Evolutionary conservation across 2,797 vertebrate species (phyloP).

Genomic region (Macropus fuliginosus): DNA sequence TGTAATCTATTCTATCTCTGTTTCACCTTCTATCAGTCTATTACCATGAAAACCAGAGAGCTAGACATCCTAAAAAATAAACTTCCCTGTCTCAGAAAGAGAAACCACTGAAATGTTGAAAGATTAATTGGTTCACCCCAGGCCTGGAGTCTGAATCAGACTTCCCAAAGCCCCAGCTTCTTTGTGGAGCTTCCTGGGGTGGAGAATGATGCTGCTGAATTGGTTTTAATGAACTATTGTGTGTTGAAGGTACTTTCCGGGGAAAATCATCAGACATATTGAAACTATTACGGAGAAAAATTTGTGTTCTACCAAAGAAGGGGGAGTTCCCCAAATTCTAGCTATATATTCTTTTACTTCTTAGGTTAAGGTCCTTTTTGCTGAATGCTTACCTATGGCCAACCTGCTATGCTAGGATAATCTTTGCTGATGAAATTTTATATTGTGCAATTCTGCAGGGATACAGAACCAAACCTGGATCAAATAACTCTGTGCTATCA

Average conservation of each 20-base stretch:
- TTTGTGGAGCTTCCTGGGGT: background rate
- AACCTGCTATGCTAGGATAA: background rate
- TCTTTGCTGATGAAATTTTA: slow-evolving; percentile 53
- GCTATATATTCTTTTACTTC: background rate
- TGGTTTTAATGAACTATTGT: background rate
- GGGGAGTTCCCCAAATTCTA: background rate
- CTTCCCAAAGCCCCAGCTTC: background rate
- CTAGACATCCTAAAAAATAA: background rate
- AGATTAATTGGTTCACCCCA: background rate
- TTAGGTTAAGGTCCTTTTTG: slow-evolving; percentile 8
- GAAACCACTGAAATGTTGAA: slow-evolving; percentile 8
- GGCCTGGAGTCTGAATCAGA: background rate
- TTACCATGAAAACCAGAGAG: background rate
- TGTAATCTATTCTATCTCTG: background rate
- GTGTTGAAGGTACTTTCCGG: background rate
- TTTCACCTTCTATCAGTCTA: background rate
- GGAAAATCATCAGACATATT: background rate
- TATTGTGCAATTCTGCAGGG: slow-evolving; percentile 45
- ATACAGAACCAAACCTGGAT: slow-evolving; percentile 12
- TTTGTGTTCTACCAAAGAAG: background rate
- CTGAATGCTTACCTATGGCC: background rate
- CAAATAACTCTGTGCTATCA: slow-evolving; percentile 5
- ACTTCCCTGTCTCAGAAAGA: background rate
- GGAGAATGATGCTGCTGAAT: slow-evolving; percentile 37
- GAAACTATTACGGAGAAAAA: background rate